Percentiles rank a stretch among this genome's conserved stretches.
These are phyloP conservation scores for Mus minutoides DNA, from an alignment of 2,797 vertebrate species.

Conservation along the genomic window DNA sequence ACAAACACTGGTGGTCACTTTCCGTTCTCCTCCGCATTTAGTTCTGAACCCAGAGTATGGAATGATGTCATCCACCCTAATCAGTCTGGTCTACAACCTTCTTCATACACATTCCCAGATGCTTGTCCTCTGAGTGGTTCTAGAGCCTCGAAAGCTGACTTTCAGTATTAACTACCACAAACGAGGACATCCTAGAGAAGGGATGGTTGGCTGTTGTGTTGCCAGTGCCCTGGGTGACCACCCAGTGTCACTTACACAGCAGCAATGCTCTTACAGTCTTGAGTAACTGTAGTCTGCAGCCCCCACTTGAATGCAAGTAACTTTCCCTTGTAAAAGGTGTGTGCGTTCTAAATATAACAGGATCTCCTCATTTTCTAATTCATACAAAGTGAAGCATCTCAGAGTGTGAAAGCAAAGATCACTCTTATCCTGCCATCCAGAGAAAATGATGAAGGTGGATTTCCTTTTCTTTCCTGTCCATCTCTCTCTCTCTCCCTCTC, in stretches of 20 bases:
- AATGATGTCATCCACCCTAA: no score
- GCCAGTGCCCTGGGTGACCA: neutral
- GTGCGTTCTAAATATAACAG: neutral
- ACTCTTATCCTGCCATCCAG: neutral
- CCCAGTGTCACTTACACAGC: fast-evolving
- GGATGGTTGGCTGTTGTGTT: neutral
- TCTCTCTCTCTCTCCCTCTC: no score
- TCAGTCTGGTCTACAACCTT: neutral
- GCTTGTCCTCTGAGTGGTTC: neutral
- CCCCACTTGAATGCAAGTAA: neutral
- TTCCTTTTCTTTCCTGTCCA: neutral
- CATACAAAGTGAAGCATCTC: conserved; percentile 11
- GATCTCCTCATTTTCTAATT: neutral
- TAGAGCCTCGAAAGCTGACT: neutral
- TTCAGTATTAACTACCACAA: neutral
- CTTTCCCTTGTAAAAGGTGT: neutral
- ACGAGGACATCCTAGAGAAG: neutral
- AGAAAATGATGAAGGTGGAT: neutral
- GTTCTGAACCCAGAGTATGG: neutral
- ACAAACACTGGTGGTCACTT: neutral
- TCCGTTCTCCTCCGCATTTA: neutral
- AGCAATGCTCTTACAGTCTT: neutral
- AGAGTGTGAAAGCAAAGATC: neutral
- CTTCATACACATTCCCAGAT: neutral
- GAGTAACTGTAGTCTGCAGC: neutral